Conservation (phyloP, 92 coral and sea anemone species). For the Porites evermanni region DNA sequence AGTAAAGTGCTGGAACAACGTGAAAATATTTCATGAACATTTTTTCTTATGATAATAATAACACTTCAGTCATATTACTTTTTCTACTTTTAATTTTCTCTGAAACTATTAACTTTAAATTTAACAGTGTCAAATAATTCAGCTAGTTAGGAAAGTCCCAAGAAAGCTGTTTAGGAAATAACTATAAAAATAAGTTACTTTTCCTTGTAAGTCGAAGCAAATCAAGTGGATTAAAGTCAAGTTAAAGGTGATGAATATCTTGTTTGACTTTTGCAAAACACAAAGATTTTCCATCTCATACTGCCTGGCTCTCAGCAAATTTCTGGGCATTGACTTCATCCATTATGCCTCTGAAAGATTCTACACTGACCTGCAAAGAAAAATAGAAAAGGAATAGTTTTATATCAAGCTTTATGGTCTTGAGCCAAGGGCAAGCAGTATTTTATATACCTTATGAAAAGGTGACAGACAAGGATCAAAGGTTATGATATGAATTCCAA, state of each 20-base stretch:
- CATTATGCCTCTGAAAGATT: slow-evolving; percentile 90
- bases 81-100: too few species aligned
- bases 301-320: slow-evolving; percentile 80
- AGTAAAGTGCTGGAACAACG: too few species aligned
- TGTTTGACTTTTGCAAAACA: neutral
- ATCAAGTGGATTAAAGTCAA: neutral
- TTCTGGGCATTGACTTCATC: slow-evolving; percentile 88
- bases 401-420: neutral
- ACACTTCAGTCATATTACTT: too few species aligned
- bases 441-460: too few species aligned
- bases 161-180: too few species aligned
- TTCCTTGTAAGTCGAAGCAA: neutral
- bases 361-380: slow-evolving; percentile 85
- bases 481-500: neutral
- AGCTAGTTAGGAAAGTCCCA: too few species aligned
- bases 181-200: neutral
- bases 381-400: neutral
- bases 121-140: too few species aligned
- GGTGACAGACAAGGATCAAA: too few species aligned
- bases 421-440: too few species aligned
- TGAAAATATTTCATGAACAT: too few species aligned
- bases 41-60: too few species aligned
- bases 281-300: neutral
- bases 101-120: too few species aligned
- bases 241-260: neutral